Base-by-base conservation (phyloP, 2,113 vertebrate genomes). In the Sterrhoptilus dennistouni region DNA sequence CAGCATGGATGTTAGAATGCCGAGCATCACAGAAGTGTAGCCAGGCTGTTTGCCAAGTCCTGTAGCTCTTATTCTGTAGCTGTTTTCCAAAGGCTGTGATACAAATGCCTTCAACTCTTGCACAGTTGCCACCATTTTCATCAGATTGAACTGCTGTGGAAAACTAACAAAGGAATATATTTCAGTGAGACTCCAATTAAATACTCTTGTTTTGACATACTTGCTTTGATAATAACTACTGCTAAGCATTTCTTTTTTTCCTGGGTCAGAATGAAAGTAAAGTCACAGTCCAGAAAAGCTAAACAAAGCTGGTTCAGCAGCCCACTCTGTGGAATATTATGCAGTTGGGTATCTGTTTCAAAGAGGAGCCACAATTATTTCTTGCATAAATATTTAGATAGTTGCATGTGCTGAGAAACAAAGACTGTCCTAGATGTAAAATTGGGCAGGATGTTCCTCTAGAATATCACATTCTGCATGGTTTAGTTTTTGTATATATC, bases 341-440 rank as follows among this genome's bases (percentile, higher is more conserved):
- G 92, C 57, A 89, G 65, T 82, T 87, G 72, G 9, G n/a, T 94
- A 64, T 96, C 82, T 87, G 31, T 94, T 94, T 96, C 90, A 94
- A 82, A 94, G 86, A 87, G 69, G 61, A 89, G 42, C 40, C 40
- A 50, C 69, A 89, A 92, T 96, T 93, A 89, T 78, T 93, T 92
- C 82, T 93, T 76, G 53, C n/a, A 69, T 95, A 96, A 97, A 97
- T 97, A 95, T 96, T 96, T 97, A 87, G 66, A 66, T 96, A 88
- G 92, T 84, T 89, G 53, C 45, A 79, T 96, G 49, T 90, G 61
- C 83, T 92, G 88, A 92, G 80, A 95, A 94, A 87, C 80, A 96
- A 88, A 95, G 88, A 42, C 76, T 84, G 24, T 71, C 57, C 53
- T 87, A 52, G 25, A 86, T 86, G 42, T 81, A 71, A 78, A 90